Conservation (phyloP, 2,113 vertebrate species). For the Chaetops frenatus region DNA sequence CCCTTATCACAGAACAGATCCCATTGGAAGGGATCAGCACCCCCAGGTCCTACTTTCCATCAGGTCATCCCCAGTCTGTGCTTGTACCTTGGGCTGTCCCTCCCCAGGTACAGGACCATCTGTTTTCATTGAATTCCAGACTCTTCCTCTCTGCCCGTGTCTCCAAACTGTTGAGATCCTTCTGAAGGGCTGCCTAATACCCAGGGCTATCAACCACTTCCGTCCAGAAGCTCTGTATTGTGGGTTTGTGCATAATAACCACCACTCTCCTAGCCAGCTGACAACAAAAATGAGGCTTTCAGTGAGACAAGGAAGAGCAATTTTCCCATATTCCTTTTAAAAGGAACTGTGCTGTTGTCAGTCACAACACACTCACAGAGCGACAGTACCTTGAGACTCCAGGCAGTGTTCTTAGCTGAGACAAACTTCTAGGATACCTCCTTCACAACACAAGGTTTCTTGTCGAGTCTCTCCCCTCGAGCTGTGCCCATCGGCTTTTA, state of each 20-base stretch:
- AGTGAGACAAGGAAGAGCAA: neutral
- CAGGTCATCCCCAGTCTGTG: neutral
- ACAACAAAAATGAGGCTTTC: neutral
- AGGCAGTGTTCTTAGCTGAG: too few species aligned
- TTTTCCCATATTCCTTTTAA: neutral
- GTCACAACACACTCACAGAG: too few species aligned
- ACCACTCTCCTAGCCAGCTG: neutral
- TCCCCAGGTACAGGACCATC: neutral
- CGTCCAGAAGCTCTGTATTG: neutral
- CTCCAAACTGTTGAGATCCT: neutral
- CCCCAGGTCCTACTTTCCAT: neutral
- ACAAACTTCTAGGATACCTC: too few species aligned
- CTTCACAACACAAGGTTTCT: too few species aligned
- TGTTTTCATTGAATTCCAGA: neutral
- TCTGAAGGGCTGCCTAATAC: neutral
- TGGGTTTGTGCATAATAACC: neutral
- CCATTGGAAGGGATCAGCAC: accelerated
- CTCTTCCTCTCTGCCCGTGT: neutral
- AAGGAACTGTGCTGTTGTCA: neutral
- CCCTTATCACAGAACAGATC: neutral
- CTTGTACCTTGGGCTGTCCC: neutral
- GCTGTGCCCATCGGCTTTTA: too few species aligned
- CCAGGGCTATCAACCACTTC: accelerated
- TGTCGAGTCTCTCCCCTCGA: too few species aligned
- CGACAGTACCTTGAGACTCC: too few species aligned